Percentiles rank a stretch among this genome's conserved stretches.
Conservation (phyloP, 1,140 invertebrate species). For the Aphis craccivora region DNA sequence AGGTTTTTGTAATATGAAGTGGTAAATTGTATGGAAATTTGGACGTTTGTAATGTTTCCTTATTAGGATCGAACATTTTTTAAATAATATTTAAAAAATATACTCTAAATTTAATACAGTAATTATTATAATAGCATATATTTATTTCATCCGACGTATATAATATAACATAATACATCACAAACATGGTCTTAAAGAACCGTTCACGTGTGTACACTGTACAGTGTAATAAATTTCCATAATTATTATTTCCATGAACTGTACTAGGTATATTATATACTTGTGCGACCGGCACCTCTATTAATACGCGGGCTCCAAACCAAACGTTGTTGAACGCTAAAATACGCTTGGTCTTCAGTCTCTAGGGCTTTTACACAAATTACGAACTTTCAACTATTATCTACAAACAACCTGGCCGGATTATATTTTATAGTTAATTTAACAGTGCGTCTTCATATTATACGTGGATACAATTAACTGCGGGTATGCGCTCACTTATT, state of each 20-base stretch:
- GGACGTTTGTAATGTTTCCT: background rate
- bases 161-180: slow-evolving; percentile 3
- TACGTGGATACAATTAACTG: background rate
- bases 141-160: background rate
- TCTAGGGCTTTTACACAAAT: background rate
- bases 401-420: slow-evolving; percentile 5
- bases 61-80: background rate
- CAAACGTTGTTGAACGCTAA: background rate
- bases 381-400: slow-evolving; percentile 17
- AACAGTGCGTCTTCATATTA: background rate
- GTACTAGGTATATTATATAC: background rate
- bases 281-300: background rate
- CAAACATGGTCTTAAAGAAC: background rate
- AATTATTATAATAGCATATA: background rate
- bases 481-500: background rate
- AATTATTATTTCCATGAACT: slow-evolving; percentile 1
- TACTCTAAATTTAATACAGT: background rate
- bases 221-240: background rate
- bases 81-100: background rate
- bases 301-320: background rate
- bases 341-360: background rate
- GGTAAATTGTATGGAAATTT: background rate
- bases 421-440: slow-evolving; percentile 9
- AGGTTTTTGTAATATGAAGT: background rate
- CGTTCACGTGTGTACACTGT: background rate